Evolutionary conservation across 2,888 invertebrate genomes (phyloP), one percentile per base, ranked within the genome.

Genomic region (Sycophila texana): DNA sequence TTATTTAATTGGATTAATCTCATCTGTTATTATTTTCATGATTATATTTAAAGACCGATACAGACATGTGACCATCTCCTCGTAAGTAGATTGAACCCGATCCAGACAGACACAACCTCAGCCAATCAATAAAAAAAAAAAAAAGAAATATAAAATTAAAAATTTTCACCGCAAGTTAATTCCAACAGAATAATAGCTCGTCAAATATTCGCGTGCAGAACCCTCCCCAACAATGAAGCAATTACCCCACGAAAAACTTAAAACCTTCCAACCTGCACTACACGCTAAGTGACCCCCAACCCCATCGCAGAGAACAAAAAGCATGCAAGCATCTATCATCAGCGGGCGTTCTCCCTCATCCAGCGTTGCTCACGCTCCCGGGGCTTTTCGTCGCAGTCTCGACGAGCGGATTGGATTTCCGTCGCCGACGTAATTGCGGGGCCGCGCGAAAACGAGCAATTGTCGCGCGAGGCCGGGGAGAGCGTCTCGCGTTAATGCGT

Each of bases 341-440:
- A 20, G 18, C 22, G 22, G 14, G 30, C 47, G 49, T 30, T 22
- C 67, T 60, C 53, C 16, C 5, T 57, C 57, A n/a, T 5, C 22
- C 16, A 14, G 39, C 22, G 49, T 30, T 22, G 60, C 51, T 47
- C 13, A 4, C 58, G 22, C 22, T 49, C 61, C 47, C 61, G 55
- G n/a, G 68, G 26, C 55, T 16, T 30, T n/a, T 30, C 51, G 26
- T n/a, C 14, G n/a, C 16, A 53, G 51, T 1, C 51, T 14, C 51
- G 20, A 18, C 49, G 73, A 18, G 39, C 61, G 75, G 61, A 76
- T 76, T 76, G 75, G 75, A 76, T 76, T 76, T 76, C 75, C 75
- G 68, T 53, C 51, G 53, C 26, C 18, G 26, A 4, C 55, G n/a
- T 39, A n/a, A 63, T 39, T 53, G 18, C 65, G 18, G 47, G 47